phyloP scores from a whole-genome alignment of 2,797 vertebrate genomes.

The Poeciliopsis paucimaculata region DNA sequence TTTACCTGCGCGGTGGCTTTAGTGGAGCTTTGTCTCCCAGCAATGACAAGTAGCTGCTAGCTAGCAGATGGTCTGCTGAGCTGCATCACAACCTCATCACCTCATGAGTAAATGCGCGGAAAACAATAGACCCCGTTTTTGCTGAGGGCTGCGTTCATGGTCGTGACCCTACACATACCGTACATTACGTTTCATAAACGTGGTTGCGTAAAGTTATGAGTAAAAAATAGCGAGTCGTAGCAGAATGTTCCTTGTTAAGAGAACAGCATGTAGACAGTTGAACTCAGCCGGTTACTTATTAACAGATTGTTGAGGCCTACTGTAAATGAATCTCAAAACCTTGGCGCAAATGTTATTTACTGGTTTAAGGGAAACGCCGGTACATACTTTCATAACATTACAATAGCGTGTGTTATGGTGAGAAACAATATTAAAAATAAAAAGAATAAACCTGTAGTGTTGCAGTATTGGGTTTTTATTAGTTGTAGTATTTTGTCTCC shows the following conservation, averaged over 20 bases:
- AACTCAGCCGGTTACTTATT: conserved; percentile 2
- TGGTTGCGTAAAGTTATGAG: too few species aligned
- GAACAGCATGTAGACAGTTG: neutral
- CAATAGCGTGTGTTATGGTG: neutral
- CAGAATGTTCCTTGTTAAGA: neutral
- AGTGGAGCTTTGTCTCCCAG: neutral
- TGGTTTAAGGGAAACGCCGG: neutral
- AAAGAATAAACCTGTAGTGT: neutral
- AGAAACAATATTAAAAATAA: neutral
- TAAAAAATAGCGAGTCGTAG: neutral
- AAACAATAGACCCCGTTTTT: conserved; percentile 9
- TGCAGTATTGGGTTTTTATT: neutral
- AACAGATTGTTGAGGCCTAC: neutral
- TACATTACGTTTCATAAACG: neutral
- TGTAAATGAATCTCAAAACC: neutral
- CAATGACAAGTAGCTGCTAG: conserved; percentile 49
- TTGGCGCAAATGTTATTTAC: neutral
- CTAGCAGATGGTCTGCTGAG: conserved; percentile 47
- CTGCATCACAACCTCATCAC: conserved; percentile 11
- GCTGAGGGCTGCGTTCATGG: neutral
- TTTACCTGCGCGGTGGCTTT: neutral
- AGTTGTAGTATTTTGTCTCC: neutral
- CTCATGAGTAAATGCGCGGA: conserved; percentile 2
- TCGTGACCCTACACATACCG: neutral
- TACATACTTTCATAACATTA: neutral